Evolutionary conservation across 2,113 vertebrate genomes (phyloP), one percentile per base, ranked within the genome.

Genomic region (Tragulus kanchil): DNA sequence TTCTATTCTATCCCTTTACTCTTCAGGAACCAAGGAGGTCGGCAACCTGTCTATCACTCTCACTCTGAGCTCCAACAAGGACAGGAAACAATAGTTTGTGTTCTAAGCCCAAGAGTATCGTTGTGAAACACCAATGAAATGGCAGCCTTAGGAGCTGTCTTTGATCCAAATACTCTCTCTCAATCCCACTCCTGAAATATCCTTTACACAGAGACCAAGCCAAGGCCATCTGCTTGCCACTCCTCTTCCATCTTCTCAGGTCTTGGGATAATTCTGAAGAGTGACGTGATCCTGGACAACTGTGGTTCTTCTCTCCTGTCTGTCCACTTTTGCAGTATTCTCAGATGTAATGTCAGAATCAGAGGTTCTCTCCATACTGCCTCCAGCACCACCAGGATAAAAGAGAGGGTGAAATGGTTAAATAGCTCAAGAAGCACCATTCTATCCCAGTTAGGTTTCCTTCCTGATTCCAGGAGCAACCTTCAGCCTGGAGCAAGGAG

Each of bases 331-430:
- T 1, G 3, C 61, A 17, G 25, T 36, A 19, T 82, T 52, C 42
- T 8, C 42, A 15, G 62, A 58, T 5, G 15, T 28, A 14, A 42
- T 42, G 9, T 75, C 23, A 10, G 23, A 48, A 16, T 25, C 28
- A 45, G 50, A 93, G 50, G 21, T 36, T 5, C 5, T 56, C 8
- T 62, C 42, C 0, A 0, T 1, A 11, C 61, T 78, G 61, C 16
- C 10, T 79, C 64, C 4, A n/a, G 3, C 25, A 8, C 50, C n/a
- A 42, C 59, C 28, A 61, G 73, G 31, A 25, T 15, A 28, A 8
- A 28, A 42, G n/a, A 19, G 31, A 85, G n/a, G 25, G 19, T 50
- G n/a, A 8, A 52, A 42, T n/a, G n/a, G 16, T 6, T 31, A 48
- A 73, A 52, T 26, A 50, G 9, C 83, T 50, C 15, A 59, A 59